phyloP scores from a whole-genome alignment of 2,113 vertebrate species.

The Elephantulus edwardii region DNA sequence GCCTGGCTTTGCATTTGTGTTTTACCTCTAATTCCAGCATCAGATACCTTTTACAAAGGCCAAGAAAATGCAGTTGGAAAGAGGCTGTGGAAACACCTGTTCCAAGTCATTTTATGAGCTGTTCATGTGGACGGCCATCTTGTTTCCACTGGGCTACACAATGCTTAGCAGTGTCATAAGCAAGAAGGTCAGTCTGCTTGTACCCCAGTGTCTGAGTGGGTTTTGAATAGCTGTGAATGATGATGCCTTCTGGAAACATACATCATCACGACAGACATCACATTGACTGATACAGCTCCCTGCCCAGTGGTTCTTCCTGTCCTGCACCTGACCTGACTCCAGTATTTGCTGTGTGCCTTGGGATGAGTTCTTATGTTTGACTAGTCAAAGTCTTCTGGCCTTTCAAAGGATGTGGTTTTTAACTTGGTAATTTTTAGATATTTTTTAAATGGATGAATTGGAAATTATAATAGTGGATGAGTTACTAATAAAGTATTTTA shows the following conservation, averaged over 20 bases:
- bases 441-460: background rate
- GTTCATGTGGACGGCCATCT: background rate
- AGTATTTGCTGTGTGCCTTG: background rate
- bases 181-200: constrained; percentile 17
- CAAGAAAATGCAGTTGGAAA: constrained; percentile 62
- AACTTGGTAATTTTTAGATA: constrained; percentile 34
- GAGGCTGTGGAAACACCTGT: constrained; percentile 43
- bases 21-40: background rate
- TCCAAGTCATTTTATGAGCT: constrained; percentile 21
- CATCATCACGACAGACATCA: constrained; percentile 36
- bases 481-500: constrained; percentile 66
- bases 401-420: background rate
- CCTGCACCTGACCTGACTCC: background rate
- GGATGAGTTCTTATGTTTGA: constrained; percentile 2
- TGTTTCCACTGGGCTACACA: constrained; percentile 34
- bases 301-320: constrained; percentile 28
- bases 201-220: constrained; percentile 57
- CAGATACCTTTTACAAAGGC: background rate
- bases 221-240: constrained; percentile 55
- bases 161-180: constrained; percentile 7
- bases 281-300: constrained; percentile 58
- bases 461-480: too few species aligned
- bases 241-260: constrained; percentile 61
- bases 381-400: background rate
- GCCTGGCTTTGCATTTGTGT: background rate